Evolutionary conservation across 2,888 invertebrate genomes (phyloP), one percentile per base, ranked within the genome.

Genomic region (Lasioglossum vierecki): DNA sequence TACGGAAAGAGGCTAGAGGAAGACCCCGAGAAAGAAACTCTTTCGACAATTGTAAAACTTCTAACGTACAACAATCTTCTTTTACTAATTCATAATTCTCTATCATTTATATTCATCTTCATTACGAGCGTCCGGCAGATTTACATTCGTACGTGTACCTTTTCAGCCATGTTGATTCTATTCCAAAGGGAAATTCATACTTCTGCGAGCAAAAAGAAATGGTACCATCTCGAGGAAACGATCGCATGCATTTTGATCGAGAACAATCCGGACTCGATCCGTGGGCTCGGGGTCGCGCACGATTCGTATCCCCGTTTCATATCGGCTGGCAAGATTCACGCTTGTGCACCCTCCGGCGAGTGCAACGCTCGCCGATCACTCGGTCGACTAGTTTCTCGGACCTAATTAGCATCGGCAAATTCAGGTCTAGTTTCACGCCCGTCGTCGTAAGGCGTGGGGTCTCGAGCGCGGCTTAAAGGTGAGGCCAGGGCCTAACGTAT

Each of bases 321-420:
- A 83, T 83, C 83, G 63, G 46, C 30, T 39, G 77, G 66, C 83
- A 77, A 82, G 83, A 77, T 83, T 82, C 83, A 73, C 83, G 83
- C 73, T 66, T 35, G 70, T 39, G 76, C 76, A 68, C 79, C 79
- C 79, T 83, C 35, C 35, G 35, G 35, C 73, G 83, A 66, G 22
- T 41, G 35, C 78, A 70, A 68, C 70, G 73, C 60, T 57, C 26
- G 74, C 83, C 83, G 83, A 75, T 79, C 79, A 74, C 68, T 39
- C 35, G 39, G 72, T 13, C 70, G 46, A 73, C 75, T 82, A 85
- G 82, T 82, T 81, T 85, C 82, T 80, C 63, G 86, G 74, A 85
- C 77, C 83, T 85, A 87, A 87, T 87, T 87, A 87, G 86, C 86
- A 87, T 86, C 86, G 83, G 83, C 80, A 74, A 87, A 87, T 84